Percentiles rank a stretch among this genome's conserved stretches.
These are phyloP conservation scores for Cistogaster globosa DNA, from an alignment of 2,888 invertebrate genomes.

Conservation along the genomic window DNA sequence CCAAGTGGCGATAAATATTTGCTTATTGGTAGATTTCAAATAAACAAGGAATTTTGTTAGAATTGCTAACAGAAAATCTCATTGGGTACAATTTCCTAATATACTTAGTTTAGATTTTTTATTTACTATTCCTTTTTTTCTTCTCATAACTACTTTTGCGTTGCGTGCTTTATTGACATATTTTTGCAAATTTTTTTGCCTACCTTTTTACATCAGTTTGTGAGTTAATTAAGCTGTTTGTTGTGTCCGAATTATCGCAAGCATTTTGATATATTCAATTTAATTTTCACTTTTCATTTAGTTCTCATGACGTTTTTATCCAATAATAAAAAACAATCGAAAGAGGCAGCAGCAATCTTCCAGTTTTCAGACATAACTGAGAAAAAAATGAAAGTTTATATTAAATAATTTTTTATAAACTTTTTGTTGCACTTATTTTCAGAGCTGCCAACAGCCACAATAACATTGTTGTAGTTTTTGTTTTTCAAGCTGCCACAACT, in stretches of 20 bases:
- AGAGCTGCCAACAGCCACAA: conserved; percentile 62
- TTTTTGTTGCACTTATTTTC: conserved; percentile 27
- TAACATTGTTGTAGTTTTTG: conserved; percentile 26
- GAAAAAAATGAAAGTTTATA: conserved; percentile 71
- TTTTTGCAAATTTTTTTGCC: too few species aligned
- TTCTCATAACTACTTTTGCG: too few species aligned
- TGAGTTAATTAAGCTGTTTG: conserved; percentile 28
- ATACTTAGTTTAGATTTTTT: too few species aligned
- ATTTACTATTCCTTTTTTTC: too few species aligned
- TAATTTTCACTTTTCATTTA: conserved; percentile 70
- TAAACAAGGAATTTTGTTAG: too few species aligned
- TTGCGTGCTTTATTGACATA: too few species aligned
- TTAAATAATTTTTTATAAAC: conserved; percentile 12
- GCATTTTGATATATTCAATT: conserved; percentile 68
- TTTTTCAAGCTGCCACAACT: conserved; percentile 1
- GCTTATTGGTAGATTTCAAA: too few species aligned
- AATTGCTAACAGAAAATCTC: too few species aligned
- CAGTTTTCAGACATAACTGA: conserved; percentile 58
- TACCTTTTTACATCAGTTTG: conserved; percentile 30
- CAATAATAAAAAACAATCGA: conserved; percentile 44
- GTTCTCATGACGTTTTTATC: conserved; percentile 59
- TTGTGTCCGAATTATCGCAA: too few species aligned
- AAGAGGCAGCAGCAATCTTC: conserved; percentile 41
- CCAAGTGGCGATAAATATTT: too few species aligned
- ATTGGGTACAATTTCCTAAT: too few species aligned